These are phyloP conservation scores for Tachina grossa DNA, from an alignment of 2,888 invertebrate genomes.

Conservation along the genomic window DNA sequence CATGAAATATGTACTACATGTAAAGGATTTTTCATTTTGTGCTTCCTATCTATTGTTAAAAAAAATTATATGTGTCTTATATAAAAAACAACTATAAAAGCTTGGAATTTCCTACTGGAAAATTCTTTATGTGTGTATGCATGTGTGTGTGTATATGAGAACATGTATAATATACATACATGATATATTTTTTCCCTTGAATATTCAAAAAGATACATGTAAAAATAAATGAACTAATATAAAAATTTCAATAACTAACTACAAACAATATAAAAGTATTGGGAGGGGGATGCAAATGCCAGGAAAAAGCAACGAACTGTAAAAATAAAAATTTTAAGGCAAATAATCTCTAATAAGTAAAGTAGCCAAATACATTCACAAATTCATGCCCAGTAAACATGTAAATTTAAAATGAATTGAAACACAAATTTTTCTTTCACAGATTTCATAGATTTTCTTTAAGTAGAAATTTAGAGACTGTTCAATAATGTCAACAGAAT, in stretches of 20 bases:
- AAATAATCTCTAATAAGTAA: slow-evolving; percentile 70
- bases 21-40: too few species aligned
- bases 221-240: slow-evolving; percentile 56
- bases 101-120: too few species aligned
- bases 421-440: not conserved
- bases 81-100: too few species aligned
- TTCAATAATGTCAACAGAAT: too few species aligned
- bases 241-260: slow-evolving; percentile 66
- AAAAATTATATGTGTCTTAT: too few species aligned
- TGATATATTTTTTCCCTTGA: not conserved
- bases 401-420: not conserved
- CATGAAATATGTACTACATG: slow-evolving; percentile 29
- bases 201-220: not conserved
- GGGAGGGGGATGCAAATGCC: slow-evolving; percentile 27
- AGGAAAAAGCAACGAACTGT: slow-evolving; percentile 68
- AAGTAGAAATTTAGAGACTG: too few species aligned
- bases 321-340: slow-evolving; percentile 60
- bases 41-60: too few species aligned
- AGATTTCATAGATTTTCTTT: too few species aligned
- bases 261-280: slow-evolving; percentile 32
- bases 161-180: slow-evolving; percentile 38
- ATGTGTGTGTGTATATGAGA: not conserved
- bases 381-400: slow-evolving; percentile 14
- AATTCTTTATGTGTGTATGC: too few species aligned
- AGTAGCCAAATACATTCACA: slow-evolving; percentile 49